phyloP scores from a whole-genome alignment of 2,113 vertebrate species.

The Chloropsis cyanopogon region DNA sequence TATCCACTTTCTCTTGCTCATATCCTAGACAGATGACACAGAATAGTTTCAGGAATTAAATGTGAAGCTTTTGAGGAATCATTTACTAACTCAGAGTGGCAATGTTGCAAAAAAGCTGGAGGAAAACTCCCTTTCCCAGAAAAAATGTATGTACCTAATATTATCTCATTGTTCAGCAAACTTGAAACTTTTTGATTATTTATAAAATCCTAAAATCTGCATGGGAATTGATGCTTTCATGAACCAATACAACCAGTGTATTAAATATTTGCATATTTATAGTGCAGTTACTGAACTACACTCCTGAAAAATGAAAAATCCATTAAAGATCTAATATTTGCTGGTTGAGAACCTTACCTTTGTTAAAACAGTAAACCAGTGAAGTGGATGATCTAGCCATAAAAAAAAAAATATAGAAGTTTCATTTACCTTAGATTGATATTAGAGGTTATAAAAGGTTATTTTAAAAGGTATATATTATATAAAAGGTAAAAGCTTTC shows the following conservation, averaged over 20 bases:
- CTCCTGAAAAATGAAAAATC: neutral
- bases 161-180: neutral
- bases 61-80: neutral
- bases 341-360: neutral
- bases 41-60: neutral
- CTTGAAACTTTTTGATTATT: neutral
- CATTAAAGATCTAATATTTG: neutral
- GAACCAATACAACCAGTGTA: accelerated
- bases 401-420: neutral
- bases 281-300: neutral
- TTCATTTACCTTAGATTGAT: neutral
- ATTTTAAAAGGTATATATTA: neutral
- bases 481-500: neutral
- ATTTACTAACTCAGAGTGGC: neutral
- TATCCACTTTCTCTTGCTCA: neutral
- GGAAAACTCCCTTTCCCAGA: neutral
- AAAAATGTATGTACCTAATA: neutral
- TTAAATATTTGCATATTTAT: neutral
- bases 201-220: neutral
- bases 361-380: neutral
- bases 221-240: neutral
- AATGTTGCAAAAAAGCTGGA: neutral
- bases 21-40: neutral
- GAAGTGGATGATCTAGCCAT: neutral
- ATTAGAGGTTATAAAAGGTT: neutral